Base-by-base conservation (phyloP, 2,113 vertebrate genomes). In the Eretmodus cyanostictus region DNA sequence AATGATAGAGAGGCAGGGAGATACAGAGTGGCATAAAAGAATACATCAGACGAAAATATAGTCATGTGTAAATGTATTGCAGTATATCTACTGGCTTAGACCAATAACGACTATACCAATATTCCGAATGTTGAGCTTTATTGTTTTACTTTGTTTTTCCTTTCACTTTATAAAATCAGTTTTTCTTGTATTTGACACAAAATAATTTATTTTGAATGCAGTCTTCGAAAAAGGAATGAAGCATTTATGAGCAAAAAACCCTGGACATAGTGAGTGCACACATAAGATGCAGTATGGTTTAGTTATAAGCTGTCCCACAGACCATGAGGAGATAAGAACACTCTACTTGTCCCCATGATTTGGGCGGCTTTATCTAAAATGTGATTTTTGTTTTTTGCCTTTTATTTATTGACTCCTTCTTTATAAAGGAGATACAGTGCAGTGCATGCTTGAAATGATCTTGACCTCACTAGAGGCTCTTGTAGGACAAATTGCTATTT, bases 361-460 rank as follows among this genome's bases (percentile, higher is more conserved):
- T 90, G 85, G 89, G 83, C 7, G 29, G 54, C 85, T 89, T 95
- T 94, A 96, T 96, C 95, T 93, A 71, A 94, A 93, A 90, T 91
- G 87, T 86, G 51, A 83, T 92, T 86, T 88, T 90, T 84, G 54
- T 82, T 91, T 94, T 89, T 55, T 53, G 47, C 68, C 81, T 80
- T 90, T 93, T 90, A 82, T 93, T 94, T 94, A 92, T 91, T 87
- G 89, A 87, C 89, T 90, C 42, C 51, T 17, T 89, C 84, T 61
- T 59, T 22, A 40, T 91, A 93, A 95, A 95, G 94, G 95, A 95
- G 94, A 94, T 90, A 94, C 93, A 91, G 80, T 54, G 27, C 81
- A 88, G 89, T 83, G 42, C 78, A 53, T 59, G 42, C 83, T 89
- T 90, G 83, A 91, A 93, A 94, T 91, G 84, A 93, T 93, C 86